Evolutionary conservation across 2,113 vertebrate genomes (phyloP), one percentile per base, ranked within the genome.

Genomic region (Myotis yumanensis): DNA sequence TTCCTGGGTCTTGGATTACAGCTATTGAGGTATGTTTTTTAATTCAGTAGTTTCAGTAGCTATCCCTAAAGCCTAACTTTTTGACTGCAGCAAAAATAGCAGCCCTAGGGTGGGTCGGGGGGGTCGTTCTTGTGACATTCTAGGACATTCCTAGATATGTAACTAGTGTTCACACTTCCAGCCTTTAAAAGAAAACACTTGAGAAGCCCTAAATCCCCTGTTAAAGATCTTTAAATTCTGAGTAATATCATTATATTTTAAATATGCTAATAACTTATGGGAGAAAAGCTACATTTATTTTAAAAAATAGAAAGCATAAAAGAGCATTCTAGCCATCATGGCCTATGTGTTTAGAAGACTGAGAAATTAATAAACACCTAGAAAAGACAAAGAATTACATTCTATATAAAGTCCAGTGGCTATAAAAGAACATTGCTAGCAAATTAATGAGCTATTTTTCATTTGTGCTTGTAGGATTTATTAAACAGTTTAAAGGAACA

Each of bases 181-280:
- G 30, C 5, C n/a, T 25, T 76, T 75, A 15, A 43, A 73, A 73
- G 16, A 25, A 10, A 83, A 81, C 11, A 81, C 23, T 85, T 90
- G 69, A 62, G 40, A 94, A 89, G 32, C 16, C 15, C 32, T 86
- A 46, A 46, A 59, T 72, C 76, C 5, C 23, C n/a, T 62, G 52
- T 46, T 79, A 75, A 96, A 91, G 51, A 48, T 64, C 11, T 59
- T 93, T 89, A 86, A 52, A n/a, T 14, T 71, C 35, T 83, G 52
- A 86, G 14, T 89, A 17, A 68, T 64, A 69, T 54, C 40, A 62
- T 79, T 88, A 30, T 72, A 43, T 69, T 54, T 25, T 25, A 73
- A 7, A 32, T 23, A 71, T 12, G 20, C 76, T 91, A 90, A 83
- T 92, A 91, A 83, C 40, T 89, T 79, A 52, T 16, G 9, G 88